Conservation (phyloP, 2,888 invertebrate species). For the Tanytarsus gracilentus region DNA sequence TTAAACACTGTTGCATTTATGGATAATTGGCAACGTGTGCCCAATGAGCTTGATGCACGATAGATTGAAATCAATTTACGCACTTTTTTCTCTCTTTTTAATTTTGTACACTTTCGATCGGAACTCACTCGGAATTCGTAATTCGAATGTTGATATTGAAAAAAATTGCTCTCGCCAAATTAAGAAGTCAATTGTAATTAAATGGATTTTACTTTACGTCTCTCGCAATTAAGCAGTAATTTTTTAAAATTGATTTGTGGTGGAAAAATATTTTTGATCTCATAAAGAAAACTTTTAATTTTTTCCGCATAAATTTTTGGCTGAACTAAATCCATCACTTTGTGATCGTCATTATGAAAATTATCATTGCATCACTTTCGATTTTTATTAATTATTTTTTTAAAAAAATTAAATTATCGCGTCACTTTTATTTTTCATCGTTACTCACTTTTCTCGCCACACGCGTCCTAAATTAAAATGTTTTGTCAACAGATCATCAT, state of each 20-base stretch:
- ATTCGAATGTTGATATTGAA: background rate
- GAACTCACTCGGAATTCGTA: no score
- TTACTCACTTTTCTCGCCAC: background rate
- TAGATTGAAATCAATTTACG: slow-evolving; percentile 21
- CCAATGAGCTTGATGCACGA: background rate
- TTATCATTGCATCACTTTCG: background rate
- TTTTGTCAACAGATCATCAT: slow-evolving; percentile 26
- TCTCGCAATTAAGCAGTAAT: slow-evolving; percentile 21
- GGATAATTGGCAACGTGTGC: background rate
- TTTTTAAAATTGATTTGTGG: slow-evolving; percentile 5
- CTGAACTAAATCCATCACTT: background rate
- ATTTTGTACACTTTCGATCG: slow-evolving; percentile 22
- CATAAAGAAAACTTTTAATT: no score
- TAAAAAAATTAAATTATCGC: slow-evolving; percentile 11
- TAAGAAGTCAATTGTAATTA: slow-evolving; percentile 17
- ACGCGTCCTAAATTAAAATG: slow-evolving; percentile 23
- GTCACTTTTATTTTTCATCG: background rate
- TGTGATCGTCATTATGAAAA: no score
- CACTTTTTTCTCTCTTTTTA: slow-evolving; percentile 24
- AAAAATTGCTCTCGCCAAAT: slow-evolving; percentile 2
- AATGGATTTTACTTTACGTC: slow-evolving; percentile 17
- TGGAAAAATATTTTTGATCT: slow-evolving; percentile 1
- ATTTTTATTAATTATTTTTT: background rate
- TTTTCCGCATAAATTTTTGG: slow-evolving; percentile 6
- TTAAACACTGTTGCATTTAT: no score